Percentiles rank a stretch among this genome's conserved stretches.
phyloP scores from a whole-genome alignment of 2,888 invertebrate species.

The Baronia brevicornis region DNA sequence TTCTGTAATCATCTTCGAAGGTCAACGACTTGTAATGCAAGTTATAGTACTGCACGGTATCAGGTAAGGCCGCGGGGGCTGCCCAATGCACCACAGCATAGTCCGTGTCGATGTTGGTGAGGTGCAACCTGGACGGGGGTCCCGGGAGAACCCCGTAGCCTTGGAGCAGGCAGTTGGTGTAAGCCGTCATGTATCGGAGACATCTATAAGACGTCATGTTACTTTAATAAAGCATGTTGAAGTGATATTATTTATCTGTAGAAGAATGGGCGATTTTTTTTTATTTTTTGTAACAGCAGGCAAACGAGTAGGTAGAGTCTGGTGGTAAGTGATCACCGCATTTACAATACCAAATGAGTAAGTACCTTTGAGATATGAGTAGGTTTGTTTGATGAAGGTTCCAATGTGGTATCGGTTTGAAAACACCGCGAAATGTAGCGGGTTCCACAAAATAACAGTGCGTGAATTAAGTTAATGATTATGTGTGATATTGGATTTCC shows the following conservation, averaged over 20 bases:
- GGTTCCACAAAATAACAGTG: too few species aligned
- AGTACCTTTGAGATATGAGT: too few species aligned
- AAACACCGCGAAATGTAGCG: too few species aligned
- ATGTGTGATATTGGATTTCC: too few species aligned
- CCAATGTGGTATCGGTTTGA: too few species aligned
- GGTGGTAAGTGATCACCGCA: too few species aligned
- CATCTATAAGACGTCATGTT: slow-evolving; percentile 54
- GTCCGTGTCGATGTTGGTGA: slow-evolving; percentile 83
- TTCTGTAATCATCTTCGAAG: slow-evolving; percentile 71
- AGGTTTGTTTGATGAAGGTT: too few species aligned
- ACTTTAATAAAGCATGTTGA: not conserved
- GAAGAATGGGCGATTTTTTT: too few species aligned
- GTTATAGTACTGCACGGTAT: slow-evolving; percentile 81
- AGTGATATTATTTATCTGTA: not conserved
- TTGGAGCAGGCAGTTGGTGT: slow-evolving; percentile 87
- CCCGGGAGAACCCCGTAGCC: slow-evolving; percentile 89
- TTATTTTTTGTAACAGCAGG: too few species aligned
- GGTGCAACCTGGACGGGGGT: slow-evolving; percentile 80
- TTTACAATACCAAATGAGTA: too few species aligned
- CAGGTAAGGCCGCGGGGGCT: slow-evolving; percentile 80
- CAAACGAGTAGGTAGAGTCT: too few species aligned
- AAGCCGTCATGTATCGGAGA: slow-evolving; percentile 86
- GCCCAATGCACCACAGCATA: slow-evolving; percentile 89
- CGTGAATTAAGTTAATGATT: too few species aligned
- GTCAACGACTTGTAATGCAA: slow-evolving; percentile 76